A percentile compares a stretch with the other conserved stretches of the same genome.
These are phyloP conservation scores for Leistus spinibarbis DNA, from an alignment of 2,888 invertebrate genomes.

Conservation along the genomic window DNA sequence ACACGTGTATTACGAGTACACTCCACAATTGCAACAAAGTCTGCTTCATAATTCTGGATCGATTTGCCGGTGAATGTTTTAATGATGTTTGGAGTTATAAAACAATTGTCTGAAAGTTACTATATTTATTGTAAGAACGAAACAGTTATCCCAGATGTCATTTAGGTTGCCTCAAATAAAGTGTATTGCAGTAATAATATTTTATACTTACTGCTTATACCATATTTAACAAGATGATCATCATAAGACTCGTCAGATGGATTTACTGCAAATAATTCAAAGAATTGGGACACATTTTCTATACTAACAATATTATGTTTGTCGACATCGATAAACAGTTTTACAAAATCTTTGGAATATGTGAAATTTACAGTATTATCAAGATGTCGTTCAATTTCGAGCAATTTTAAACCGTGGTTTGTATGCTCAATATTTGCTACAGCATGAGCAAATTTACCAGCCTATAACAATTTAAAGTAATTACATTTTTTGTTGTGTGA, in stretches of 20 bases:
- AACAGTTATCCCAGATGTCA: too few species aligned
- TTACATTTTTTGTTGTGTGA: not conserved
- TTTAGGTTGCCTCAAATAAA: too few species aligned
- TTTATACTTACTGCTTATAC: constrained; percentile 12
- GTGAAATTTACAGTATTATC: not conserved
- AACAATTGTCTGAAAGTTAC: constrained; percentile 14
- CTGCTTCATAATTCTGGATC: not conserved
- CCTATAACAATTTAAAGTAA: not conserved
- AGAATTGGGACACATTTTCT: not conserved
- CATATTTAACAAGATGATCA: not conserved
- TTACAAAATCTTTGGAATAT: not conserved
- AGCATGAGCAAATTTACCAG: not conserved
- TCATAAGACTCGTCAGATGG: constrained; percentile 2
- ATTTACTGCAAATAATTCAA: not conserved
- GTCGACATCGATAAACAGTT: not conserved
- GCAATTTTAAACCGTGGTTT: not conserved
- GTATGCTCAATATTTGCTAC: not conserved
- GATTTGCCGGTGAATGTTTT: not conserved
- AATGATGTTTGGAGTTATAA: constrained; percentile 5
- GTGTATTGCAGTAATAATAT: too few species aligned
- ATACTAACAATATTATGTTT: not conserved
- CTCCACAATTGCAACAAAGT: constrained; percentile 8
- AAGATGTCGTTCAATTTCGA: not conserved
- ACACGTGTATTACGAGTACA: not conserved
- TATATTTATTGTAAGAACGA: too few species aligned